Conservation (phyloP, 2,888 invertebrate species). For the Ophion slaviceki region DNA sequence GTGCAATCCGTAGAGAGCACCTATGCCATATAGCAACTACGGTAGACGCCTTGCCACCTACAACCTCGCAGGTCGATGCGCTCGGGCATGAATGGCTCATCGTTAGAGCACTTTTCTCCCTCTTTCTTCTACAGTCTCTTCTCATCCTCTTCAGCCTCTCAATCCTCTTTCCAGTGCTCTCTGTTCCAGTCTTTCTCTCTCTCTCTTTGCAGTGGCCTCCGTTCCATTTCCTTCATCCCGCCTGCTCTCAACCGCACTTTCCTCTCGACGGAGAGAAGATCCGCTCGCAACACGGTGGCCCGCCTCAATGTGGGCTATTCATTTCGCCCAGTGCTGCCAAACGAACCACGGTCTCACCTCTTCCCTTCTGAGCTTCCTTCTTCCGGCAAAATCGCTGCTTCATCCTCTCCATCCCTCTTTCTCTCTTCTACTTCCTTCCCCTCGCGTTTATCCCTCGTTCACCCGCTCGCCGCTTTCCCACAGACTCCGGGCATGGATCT, state of each 20-base stretch:
- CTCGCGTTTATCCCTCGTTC: conserved; percentile 27
- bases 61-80: conserved; percentile 70
- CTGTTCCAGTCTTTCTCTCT: conserved; percentile 7
- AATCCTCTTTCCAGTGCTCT: conserved; percentile 49
- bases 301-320: conserved; percentile 70
- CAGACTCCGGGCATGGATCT: conserved; percentile 42
- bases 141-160: conserved; percentile 53
- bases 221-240: conserved; percentile 51
- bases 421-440: conserved; percentile 16
- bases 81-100: conserved; percentile 72
- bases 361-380: conserved; percentile 55
- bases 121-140: conserved; percentile 55
- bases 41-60: conserved; percentile 58
- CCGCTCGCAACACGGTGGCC: conserved; percentile 65
- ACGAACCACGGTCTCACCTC: conserved; percentile 65
- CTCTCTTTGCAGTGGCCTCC: conserved; percentile 30
- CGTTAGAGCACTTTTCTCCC: conserved; percentile 73
- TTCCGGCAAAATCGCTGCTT: conserved; percentile 53
- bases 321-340: conserved; percentile 69
- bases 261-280: conserved; percentile 50
- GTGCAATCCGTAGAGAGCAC: conserved; percentile 54
- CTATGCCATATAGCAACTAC: conserved; percentile 46
- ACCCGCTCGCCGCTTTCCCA: conserved; percentile 48
- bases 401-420: conserved; percentile 35
- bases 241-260: conserved; percentile 51